Evolutionary conservation across 1,140 invertebrate genomes (phyloP).

Genomic region (Anastatus disparis): DNA sequence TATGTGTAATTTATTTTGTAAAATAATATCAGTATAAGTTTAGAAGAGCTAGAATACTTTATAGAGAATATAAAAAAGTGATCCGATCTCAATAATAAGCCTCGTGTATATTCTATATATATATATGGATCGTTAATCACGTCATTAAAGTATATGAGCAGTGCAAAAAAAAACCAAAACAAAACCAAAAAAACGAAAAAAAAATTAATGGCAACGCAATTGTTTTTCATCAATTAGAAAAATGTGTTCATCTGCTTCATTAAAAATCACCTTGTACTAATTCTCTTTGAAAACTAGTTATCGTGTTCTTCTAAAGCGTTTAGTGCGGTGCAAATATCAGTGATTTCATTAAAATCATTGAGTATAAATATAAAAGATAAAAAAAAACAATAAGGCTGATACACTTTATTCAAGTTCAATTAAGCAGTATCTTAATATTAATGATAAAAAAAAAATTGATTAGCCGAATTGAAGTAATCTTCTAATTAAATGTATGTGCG

Average conservation of each 20-base stretch:
- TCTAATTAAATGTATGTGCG: background rate
- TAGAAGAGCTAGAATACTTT: slow-evolving; percentile 20
- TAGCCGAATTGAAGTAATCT: slow-evolving; percentile 26
- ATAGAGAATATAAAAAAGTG: slow-evolving; percentile 17
- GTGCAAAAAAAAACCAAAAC: background rate
- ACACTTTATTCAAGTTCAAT: slow-evolving; percentile 30
- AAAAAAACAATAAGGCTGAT: slow-evolving; percentile 31
- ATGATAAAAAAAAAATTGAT: slow-evolving; percentile 21
- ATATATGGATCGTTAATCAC: background rate
- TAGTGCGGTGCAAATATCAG: slow-evolving; percentile 10
- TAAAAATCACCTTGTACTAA: background rate
- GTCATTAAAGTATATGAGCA: background rate
- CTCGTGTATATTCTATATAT: background rate
- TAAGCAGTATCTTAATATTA: background rate
- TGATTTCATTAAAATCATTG: too few species aligned
- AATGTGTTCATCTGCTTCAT: background rate
- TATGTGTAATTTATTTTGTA: slow-evolving; percentile 20
- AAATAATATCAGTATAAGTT: slow-evolving; percentile 5
- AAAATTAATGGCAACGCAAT: too few species aligned
- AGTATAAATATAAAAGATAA: too few species aligned
- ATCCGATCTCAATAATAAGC: slow-evolving; percentile 25
- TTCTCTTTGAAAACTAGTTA: background rate
- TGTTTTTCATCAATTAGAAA: background rate
- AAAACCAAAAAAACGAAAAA: too few species aligned
- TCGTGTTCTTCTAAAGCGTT: slow-evolving; percentile 15